Evolutionary conservation across 2,113 vertebrate species (phyloP).

Genomic region (Todiramphus chloris): DNA sequence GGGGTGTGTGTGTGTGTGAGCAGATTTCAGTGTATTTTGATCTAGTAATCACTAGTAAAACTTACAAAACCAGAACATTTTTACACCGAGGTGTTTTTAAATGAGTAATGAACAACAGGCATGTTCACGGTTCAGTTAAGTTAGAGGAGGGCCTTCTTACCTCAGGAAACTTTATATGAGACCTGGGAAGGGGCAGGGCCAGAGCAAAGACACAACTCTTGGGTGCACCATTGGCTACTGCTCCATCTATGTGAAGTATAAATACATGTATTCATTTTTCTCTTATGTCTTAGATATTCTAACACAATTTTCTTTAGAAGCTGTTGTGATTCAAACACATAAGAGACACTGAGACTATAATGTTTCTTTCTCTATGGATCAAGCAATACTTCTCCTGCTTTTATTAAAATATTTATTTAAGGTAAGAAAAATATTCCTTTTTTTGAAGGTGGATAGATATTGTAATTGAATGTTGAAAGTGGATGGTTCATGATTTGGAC

Average conservation of each 20-base stretch:
- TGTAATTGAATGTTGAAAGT: background rate
- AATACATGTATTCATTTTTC: background rate
- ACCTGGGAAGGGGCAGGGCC: background rate
- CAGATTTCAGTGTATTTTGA: background rate
- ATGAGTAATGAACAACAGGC: background rate
- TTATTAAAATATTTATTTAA: conserved; percentile 62
- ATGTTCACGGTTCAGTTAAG: background rate
- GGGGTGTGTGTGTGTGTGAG: background rate
- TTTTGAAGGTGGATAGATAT: background rate
- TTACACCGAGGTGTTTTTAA: background rate
- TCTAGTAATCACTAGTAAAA: background rate
- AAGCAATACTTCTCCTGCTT: conserved; percentile 59
- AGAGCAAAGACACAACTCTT: background rate
- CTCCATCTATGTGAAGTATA: background rate
- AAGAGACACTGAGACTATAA: background rate
- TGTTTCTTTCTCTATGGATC: conserved; percentile 61
- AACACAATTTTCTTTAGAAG: background rate
- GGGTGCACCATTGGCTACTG: background rate
- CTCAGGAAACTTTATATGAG: background rate
- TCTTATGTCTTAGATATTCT: background rate
- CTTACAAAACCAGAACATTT: fast-evolving
- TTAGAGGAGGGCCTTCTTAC: background rate
- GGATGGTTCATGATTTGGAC: background rate
- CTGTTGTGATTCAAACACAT: background rate
- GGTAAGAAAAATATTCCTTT: conserved; percentile 61